Base-by-base conservation (phyloP, 2,888 invertebrate genomes). In the Dasypogon diadema region DNA sequence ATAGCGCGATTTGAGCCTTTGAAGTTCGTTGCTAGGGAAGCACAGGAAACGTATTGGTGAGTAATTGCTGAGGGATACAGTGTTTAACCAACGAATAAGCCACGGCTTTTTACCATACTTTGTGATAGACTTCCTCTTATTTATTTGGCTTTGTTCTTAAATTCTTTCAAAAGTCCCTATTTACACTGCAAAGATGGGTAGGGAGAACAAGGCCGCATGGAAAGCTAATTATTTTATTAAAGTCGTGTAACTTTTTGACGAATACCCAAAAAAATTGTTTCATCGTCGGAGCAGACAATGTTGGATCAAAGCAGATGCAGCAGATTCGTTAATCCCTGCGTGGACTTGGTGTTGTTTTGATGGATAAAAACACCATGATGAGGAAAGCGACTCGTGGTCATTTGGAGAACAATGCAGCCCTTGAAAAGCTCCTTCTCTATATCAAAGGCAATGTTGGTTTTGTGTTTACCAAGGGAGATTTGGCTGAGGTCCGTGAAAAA, bases 361-460 rank as follows among this genome's bases (percentile, higher is more conserved):
- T 99, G 99, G 99, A 99, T 79, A 99, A 99, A 88, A 99, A 99
- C 89, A 99, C 99, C 84, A 99, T 99, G 99, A 99, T 99, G 95
- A 92, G 99, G 79, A 99, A 99, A 87, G 99, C 99, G 74, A 99
- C 99, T 87, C 93, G 96, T 82, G 98, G 98, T 74, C 98, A 99
- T 86, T 87, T 99, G 81, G 97, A 98, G 83, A 93, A 94, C 85
- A 99, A 98, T 86, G 94, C 95, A 2, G 91, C 93, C 21, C 89
- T 99, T 80, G 99, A 99, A 88, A 98, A 96, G 84, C 87, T 99
- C 79, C 87, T 99, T 82, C 96, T 98, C 0, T 95, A 98, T 88
- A 97, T 99, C 87, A 94, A 93, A 85, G 97, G 97, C 81, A 99
- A 99, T 86, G 97, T 99, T 73, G 99, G 99, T 78, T 98, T 99